Conservation (phyloP, 2,888 invertebrate species). For the Macaria notata region DNA sequence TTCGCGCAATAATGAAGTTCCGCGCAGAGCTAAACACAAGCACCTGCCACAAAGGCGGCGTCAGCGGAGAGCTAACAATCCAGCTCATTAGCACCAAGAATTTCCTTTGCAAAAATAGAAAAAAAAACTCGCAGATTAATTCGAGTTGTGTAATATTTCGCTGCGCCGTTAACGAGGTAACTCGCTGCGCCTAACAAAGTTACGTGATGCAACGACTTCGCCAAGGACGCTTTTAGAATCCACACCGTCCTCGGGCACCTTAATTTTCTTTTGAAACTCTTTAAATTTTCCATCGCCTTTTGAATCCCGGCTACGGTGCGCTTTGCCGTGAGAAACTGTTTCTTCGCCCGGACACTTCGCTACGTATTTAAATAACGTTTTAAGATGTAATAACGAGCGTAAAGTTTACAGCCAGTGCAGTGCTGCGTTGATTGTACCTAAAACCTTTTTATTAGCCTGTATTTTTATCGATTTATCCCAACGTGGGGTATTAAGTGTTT, state of each 20-base stretch:
- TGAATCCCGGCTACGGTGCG: constrained; percentile 52
- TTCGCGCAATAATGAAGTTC: constrained; percentile 52
- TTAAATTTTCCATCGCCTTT: constrained; percentile 69
- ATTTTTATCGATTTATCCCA: constrained; percentile 66
- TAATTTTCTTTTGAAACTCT: constrained; percentile 75
- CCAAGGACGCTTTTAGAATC: constrained; percentile 51
- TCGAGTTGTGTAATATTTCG: constrained; percentile 63
- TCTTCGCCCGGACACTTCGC: constrained; percentile 36
- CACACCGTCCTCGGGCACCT: constrained; percentile 51
- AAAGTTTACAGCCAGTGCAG: constrained; percentile 49
- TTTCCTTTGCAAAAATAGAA: constrained; percentile 54
- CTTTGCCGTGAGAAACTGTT: constrained; percentile 54
- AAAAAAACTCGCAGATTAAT: constrained; percentile 61
- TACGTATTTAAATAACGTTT: constrained; percentile 38
- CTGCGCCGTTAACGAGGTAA: constrained; percentile 70
- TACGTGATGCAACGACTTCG: constrained; percentile 60
- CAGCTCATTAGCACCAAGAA: constrained; percentile 67
- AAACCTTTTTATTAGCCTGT: constrained; percentile 60
- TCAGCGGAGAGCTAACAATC: constrained; percentile 55
- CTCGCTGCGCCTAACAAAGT: constrained; percentile 69
- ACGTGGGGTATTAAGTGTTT: constrained; percentile 62
- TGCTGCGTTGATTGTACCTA: constrained; percentile 44
- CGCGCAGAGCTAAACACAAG: constrained; percentile 48
- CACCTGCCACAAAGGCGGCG: constrained; percentile 55
- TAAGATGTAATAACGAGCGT: constrained; percentile 41